Conservation (phyloP, 2,113 vertebrate genomes). For the Callaeas wilsoni region DNA sequence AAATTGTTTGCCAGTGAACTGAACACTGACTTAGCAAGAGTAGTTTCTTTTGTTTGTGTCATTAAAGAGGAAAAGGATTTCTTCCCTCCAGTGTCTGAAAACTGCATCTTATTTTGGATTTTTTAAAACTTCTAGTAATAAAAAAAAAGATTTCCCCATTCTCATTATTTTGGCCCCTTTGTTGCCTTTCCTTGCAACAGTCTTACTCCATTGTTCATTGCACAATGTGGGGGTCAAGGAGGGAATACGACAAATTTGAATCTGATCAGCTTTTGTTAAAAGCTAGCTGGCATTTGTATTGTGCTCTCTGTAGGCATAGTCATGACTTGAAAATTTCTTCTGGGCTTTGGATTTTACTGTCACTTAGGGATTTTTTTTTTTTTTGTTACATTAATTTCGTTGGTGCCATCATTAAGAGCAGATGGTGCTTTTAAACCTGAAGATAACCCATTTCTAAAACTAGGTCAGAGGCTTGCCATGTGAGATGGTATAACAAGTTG, state of each 20-base stretch:
- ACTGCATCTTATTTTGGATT: not conserved
- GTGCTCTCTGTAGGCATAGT: not conserved
- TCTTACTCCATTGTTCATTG: not conserved
- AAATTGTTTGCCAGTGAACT: not conserved
- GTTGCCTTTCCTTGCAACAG: not conserved
- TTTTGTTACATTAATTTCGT: not conserved
- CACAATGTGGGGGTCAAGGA: not conserved
- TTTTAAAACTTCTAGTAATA: not conserved
- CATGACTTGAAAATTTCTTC: not conserved
- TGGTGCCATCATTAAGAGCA: not conserved
- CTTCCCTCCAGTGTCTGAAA: not conserved
- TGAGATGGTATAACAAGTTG: not conserved
- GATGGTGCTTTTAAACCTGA: constrained; percentile 8
- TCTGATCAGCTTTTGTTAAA: not conserved
- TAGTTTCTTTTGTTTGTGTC: not conserved
- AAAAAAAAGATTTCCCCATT: not conserved
- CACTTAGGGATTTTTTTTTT: not conserved
- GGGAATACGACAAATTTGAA: not conserved
- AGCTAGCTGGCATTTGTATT: not conserved
- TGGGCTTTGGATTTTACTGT: not conserved
- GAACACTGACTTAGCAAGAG: not conserved
- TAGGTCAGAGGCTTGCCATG: not conserved
- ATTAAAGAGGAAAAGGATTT: not conserved
- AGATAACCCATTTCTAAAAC: constrained; percentile 1
- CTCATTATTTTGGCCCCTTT: not conserved